Base-by-base conservation (phyloP, 2,888 invertebrate genomes). In the Poecilus cupreus region DNA sequence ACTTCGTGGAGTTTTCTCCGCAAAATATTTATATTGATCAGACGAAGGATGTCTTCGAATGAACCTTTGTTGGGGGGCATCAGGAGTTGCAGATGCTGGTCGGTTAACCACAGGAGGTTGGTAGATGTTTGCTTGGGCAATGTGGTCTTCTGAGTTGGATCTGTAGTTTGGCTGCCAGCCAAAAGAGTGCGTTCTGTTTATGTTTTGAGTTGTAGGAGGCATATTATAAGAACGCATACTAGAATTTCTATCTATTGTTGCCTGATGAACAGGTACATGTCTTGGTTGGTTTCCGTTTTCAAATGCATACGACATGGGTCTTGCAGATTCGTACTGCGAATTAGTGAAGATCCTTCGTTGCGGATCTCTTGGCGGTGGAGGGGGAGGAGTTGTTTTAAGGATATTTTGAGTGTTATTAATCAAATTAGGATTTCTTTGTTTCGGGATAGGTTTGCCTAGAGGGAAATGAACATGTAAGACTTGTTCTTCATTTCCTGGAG, bases 311-410 rank as follows among this genome's bases (percentile, higher is more conserved):
- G 92, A 91, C 39, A 90, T 88, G 0, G 92, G 92, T 77, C 92
- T 88, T 85, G 84, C 83, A 87, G 89, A 85, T 84, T 87, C 86
- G 82, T 85, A 84, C 82, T 87, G 86, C 82, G 86, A 84, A 49
- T 90, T 90, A 37, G 91, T 90, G 18, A 91, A 88, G 13, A 92
- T 90, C 88, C 92, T 91, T 82, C 93, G 91, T 85, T 92, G 91
- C 83, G 94, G 95, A 88, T 94, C 95, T 84, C 94, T 90, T n/a
- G 96, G 95, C 0, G 96, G 96, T 26, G 96, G 96, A 2, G 94
- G 93, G 0, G 96, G 96, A 3, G 96, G 95, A 43, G 92, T 86
- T 39, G 85, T 85, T 49, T 85, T 85, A 13, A 82, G 82, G 51
- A 82, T 83, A 54, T 64, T 54, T 24, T 78, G 46, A 32, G 84